Evolutionary conservation across 1,140 invertebrate species (phyloP), one percentile per base, ranked within the genome.

Genomic region (Stegodyphus dumicola): DNA sequence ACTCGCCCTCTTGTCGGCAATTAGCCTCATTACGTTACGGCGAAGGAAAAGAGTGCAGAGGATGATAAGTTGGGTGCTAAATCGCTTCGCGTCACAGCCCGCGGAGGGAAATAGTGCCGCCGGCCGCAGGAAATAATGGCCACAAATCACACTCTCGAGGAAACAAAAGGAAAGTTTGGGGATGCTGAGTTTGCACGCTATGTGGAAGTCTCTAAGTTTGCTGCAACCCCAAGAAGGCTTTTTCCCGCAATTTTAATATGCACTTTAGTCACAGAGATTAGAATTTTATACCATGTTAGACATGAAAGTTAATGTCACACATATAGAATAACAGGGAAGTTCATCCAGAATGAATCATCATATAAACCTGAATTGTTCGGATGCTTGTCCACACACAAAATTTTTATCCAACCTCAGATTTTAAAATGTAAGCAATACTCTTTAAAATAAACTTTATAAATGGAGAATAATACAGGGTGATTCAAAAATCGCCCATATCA

Each of bases 1-100:
- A 56, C 73, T 69, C 79, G 81, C 81, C 81, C 81, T 76, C 73
- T 84, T 84, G 81, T 84, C 81, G 81, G 74, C 81, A 84, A 84
- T 84, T 84, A 84, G 81, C 81, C 81, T 84, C 81, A 76, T 84
- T 84, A 76, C 70, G 70, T 56, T 33, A n/a, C 33, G 13, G 79
- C 79, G 18, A 18, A 80, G 53, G 74, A 75, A 76, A 84, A 76
- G 51, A 81, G 69, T 81, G 79, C 79, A 54, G 18, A 7, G 79
- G 81, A 80, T 84, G 81, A 84, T 84, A 84, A 84, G 81, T 84
- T 84, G 81, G 81, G 81, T 84, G 81, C 81, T 84, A 84, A 84
- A 84, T 84, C 81, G 81, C 73, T 74, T 71, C 79, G 71, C 79
- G 79, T 83, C 79, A 74, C 79, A 83, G 13, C 70, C 73, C 51